Evolutionary conservation across 2,113 vertebrate species (phyloP), one percentile per base, ranked within the genome.

Genomic region (Grammomys surdaster): DNA sequence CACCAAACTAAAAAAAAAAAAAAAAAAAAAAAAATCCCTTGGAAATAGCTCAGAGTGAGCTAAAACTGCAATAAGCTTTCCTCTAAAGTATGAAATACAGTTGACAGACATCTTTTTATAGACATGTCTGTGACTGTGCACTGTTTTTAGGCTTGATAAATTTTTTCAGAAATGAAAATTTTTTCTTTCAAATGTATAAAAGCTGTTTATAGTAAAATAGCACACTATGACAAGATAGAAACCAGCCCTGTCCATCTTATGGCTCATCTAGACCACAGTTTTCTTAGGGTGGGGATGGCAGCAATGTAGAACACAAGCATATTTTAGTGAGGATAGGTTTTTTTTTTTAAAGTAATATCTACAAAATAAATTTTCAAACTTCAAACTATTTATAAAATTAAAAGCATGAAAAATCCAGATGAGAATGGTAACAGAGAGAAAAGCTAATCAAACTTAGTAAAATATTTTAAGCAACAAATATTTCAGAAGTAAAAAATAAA

Each of bases 31-130:
- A 94, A 60, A 60, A 48, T 31, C 85, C 90, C 88, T 75, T 93
- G 90, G 1, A 0, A 89, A 70, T 77, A 54, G 31, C 90, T 88
- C 93, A 94, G 72, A 92, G 80, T 78, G 93, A 97, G 77, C 95
- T 97, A 3, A 97, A 92, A 94, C 69, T 92, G 94, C 94, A 96
- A 94, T 91, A 95, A 91, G 70, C 81, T 97, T 97, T 96, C 96
- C 88, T 95, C 86, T 96, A 95, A 96, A 97, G 60, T 94, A 96
- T 97, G 98, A 90, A 28, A 1, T 96, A n/a, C 81, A 97, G 95
- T 97, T 97, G 97, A 97, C 96, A 98, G 98, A 93, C 89, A 82
- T 96, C 93, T 96, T 97, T 97, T 95, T 90, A 97, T 98, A 95
- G 97, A 88, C 63, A 67, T 97, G 87, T 97, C 96, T 98, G 24